Evolutionary conservation across 2,113 vertebrate genomes (phyloP).

Genomic region (Sturnira hondurensis): DNA sequence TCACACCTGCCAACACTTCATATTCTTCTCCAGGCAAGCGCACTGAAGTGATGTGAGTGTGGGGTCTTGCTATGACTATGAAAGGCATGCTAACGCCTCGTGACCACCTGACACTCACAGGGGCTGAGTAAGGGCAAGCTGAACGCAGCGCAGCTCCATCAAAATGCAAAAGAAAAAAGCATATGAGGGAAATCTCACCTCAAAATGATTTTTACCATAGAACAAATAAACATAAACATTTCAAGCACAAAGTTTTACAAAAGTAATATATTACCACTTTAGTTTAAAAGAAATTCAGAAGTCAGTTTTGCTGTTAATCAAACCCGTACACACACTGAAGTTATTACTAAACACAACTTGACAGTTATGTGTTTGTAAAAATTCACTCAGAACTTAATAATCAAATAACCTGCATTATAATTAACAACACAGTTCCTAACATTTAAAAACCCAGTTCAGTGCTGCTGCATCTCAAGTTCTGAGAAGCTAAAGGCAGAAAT

Average conservation of each 20-base stretch:
- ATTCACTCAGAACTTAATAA: background rate
- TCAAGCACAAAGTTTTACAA: conserved; percentile 35
- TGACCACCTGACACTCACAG: no score
- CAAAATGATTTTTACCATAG: conserved; percentile 1
- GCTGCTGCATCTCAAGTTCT: background rate
- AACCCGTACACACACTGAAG: background rate
- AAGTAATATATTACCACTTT: conserved; percentile 15
- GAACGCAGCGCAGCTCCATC: background rate
- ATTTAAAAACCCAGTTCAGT: background rate
- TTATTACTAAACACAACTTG: conserved; percentile 5
- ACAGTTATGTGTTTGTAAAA: conserved; percentile 32
- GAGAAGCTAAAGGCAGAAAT: conserved; percentile 30
- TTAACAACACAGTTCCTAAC: background rate
- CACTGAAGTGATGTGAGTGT: background rate
- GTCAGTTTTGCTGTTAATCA: conserved; percentile 50
- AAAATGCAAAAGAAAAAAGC: conserved; percentile 3
- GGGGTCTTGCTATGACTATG: background rate
- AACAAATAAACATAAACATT: conserved; percentile 1
- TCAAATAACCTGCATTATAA: background rate
- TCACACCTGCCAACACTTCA: background rate
- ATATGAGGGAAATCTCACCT: background rate
- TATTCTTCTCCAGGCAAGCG: background rate
- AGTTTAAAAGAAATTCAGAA: conserved; percentile 51
- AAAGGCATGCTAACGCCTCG: background rate
- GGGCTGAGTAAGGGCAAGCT: background rate